Base-by-base conservation (phyloP, 2,888 invertebrate genomes). In the Punctoribates punctum region DNA sequence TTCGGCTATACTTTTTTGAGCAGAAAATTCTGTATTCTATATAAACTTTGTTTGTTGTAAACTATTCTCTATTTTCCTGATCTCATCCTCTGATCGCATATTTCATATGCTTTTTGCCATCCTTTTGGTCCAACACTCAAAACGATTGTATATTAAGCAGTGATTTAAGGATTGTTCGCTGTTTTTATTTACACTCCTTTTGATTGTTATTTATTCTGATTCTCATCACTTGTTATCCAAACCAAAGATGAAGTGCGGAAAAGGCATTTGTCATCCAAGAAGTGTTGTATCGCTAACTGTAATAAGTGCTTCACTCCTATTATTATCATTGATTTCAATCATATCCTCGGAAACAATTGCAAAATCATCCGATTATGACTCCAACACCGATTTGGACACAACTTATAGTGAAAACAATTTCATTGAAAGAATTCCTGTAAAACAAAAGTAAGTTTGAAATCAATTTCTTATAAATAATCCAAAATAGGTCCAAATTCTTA, bases 361-460 rank as follows among this genome's bases (percentile, higher is more conserved):
- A 72, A 72, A 48, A 72, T 34, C 20, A 27, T 25, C 25, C 38
- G 72, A 72, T 25, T 72, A 46, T 72, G 48, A 72, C 23, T 13
- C 72, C 1, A 72, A 72, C 25, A 25, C 72, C 1, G 72, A 46
- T 38, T 72, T 72, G 72, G 48, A 72, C n/a, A 9, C 42, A 42
- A 48, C 46, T 72, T n/a, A 72, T 48, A 72, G 72, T 48, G 48
- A 72, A 46, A 46, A 11, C 27, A 72, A 72, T 72, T 23, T 23
- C 25, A 46, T 72, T 23, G 42, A 46, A 46, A 72, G 1, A 1
- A 72, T 1, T 46, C 46, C 72, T 48, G 1, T 27, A 25, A 72
- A 23, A 72, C 42, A 72, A 46, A 72, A 72, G 72, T 72, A 46
- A 72, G 72, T 72, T 4, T 42, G 23, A 62, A 62, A 34, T 34